Conservation (phyloP, 2,797 vertebrate genomes). For the Benthosema pterotum region DNA sequence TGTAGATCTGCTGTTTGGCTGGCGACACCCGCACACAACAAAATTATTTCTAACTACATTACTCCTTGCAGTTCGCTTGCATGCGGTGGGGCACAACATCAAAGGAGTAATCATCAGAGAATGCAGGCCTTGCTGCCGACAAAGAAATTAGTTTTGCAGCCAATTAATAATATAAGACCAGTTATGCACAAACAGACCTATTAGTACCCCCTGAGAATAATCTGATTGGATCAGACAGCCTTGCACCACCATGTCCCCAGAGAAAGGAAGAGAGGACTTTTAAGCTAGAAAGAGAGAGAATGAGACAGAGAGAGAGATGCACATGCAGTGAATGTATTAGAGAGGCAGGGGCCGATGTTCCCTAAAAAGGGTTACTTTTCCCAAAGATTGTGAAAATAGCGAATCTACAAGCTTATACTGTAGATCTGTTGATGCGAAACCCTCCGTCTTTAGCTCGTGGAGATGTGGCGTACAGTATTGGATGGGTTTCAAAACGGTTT, state of each 20-base stretch:
- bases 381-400: too few species aligned
- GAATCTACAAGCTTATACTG: too few species aligned
- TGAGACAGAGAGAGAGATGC: slow-evolving; percentile 6
- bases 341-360: too few species aligned
- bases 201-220: slow-evolving; percentile 60
- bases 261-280: slow-evolving; percentile 17
- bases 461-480: too few species aligned
- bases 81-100: slow-evolving; percentile 40
- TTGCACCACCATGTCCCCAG: slow-evolving; percentile 47
- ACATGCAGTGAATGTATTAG: too few species aligned
- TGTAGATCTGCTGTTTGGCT: too few species aligned
- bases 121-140: slow-evolving; percentile 52
- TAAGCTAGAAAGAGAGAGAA: slow-evolving; percentile 21
- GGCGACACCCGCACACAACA: too few species aligned
- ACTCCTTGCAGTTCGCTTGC: background rate
- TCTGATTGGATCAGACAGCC: slow-evolving; percentile 58
- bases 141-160: slow-evolving; percentile 58
- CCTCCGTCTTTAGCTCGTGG: too few species aligned
- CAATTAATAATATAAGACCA: slow-evolving; percentile 55
- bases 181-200: slow-evolving; percentile 62
- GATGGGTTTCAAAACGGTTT: too few species aligned
- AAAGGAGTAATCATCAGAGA: slow-evolving; percentile 56
- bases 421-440: too few species aligned
- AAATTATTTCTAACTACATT: too few species aligned
- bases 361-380: too few species aligned